phyloP scores from a whole-genome alignment of 1,140 invertebrate species.

The Aphaenogaster floridana region DNA sequence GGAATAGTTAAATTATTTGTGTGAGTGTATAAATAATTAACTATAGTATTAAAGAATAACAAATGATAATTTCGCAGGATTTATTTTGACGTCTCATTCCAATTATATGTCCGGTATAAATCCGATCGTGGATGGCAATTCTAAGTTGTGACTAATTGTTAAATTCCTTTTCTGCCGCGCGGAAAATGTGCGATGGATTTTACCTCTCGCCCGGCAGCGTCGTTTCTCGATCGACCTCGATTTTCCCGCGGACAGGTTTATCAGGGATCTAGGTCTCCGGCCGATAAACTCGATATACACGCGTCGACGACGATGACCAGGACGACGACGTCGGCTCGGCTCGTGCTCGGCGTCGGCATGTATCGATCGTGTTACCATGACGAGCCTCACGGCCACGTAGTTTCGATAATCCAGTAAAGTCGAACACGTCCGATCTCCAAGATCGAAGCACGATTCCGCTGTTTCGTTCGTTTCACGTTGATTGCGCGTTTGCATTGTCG shows the following conservation, averaged over 20 bases:
- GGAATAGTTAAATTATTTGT: not conserved
- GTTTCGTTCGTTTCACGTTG: not conserved
- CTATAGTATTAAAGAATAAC: not conserved
- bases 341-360: slow-evolving; percentile 51
- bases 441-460: not conserved
- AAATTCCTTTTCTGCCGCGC: not conserved
- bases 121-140: not conserved
- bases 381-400: slow-evolving; percentile 34
- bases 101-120: not conserved
- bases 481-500: not conserved
- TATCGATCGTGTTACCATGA: slow-evolving; percentile 65
- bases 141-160: not conserved
- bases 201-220: slow-evolving; percentile 58
- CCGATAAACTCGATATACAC: slow-evolving; percentile 74
- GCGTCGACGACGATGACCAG: slow-evolving; percentile 30
- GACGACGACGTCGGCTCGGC: slow-evolving; percentile 37
- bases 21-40: not conserved
- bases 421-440: slow-evolving; percentile 10
- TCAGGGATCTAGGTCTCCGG: slow-evolving; percentile 68
- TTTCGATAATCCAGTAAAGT: slow-evolving; percentile 66
- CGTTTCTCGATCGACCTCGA: slow-evolving; percentile 75
- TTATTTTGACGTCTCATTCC: not conserved
- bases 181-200: slow-evolving; percentile 39
- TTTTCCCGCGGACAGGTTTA: slow-evolving; percentile 74
- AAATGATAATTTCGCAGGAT: not conserved